Evolutionary conservation across 2,888 invertebrate species (phyloP).

Genomic region (Listrodromus nycthemerus): DNA sequence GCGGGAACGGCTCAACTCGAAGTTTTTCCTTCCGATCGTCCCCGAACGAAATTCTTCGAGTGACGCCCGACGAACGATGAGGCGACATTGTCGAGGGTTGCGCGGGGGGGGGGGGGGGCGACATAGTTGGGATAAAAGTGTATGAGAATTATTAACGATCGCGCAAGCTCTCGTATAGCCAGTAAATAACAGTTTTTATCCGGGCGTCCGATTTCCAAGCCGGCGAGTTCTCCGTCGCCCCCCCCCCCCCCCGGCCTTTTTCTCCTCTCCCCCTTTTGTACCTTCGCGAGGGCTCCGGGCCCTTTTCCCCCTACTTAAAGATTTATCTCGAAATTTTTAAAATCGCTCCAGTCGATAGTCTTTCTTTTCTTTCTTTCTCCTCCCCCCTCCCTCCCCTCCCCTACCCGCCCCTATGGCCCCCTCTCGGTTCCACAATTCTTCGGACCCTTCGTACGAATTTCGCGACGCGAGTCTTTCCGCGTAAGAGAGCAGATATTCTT

Average conservation of each 20-base stretch:
- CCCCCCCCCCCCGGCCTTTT: conserved; percentile 30
- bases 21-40: background rate
- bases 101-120: background rate
- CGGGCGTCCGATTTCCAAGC: conserved; percentile 68
- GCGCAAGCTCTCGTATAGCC: conserved; percentile 62
- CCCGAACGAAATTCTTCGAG: background rate
- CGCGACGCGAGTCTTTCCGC: conserved; percentile 31
- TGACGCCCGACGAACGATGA: too few species aligned
- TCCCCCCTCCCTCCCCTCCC: background rate
- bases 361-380: conserved; percentile 14
- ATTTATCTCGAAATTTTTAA: conserved; percentile 74
- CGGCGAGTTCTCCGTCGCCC: conserved; percentile 1
- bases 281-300: conserved; percentile 30
- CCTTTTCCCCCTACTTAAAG: conserved; percentile 60
- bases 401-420: too few species aligned
- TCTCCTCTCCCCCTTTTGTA: conserved; percentile 30
- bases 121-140: conserved; percentile 10
- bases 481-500: conserved; percentile 44
- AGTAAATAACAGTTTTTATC: conserved; percentile 73
- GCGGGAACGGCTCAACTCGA: background rate
- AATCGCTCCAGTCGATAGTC: conserved; percentile 64
- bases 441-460: conserved; percentile 33
- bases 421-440: conserved; percentile 5
- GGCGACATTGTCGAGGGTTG: background rate
- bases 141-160: conserved; percentile 73